These are phyloP conservation scores for Galeopsomyia nigrocyanea DNA, from an alignment of 2,888 invertebrate genomes.

Conservation along the genomic window DNA sequence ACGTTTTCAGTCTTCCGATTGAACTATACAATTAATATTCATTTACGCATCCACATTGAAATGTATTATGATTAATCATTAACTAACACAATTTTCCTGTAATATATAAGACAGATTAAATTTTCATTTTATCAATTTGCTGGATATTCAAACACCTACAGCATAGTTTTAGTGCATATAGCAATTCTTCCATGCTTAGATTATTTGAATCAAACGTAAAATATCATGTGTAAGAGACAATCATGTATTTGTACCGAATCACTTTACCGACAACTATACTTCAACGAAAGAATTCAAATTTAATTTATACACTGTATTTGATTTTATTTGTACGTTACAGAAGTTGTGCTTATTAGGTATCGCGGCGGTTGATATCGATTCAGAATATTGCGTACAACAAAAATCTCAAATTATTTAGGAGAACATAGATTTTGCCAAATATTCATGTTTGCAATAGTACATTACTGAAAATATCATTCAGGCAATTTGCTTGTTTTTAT, in stretches of 20 bases:
- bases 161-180: too few species aligned
- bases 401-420: too few species aligned
- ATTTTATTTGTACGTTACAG: conserved; percentile 33
- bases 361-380: conserved; percentile 16
- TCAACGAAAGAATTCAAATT: conserved; percentile 13
- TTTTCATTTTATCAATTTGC: too few species aligned
- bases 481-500: too few species aligned
- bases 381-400: neutral
- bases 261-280: neutral
- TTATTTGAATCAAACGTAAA: neutral
- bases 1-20: conserved; percentile 64
- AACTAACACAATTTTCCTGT: conserved; percentile 22
- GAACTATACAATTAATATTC: conserved; percentile 35
- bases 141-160: too few species aligned
- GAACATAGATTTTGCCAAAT: too few species aligned
- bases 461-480: too few species aligned
- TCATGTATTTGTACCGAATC: conserved; percentile 7
- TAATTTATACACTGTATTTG: conserved; percentile 23
- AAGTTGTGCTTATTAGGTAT: conserved; percentile 20
- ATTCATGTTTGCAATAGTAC: too few species aligned
- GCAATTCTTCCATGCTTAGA: neutral
- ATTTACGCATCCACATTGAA: conserved; percentile 19
- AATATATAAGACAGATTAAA: too few species aligned
- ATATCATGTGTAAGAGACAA: neutral
- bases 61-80: conserved; percentile 35